A percentile compares a stretch with the other conserved stretches of the same genome.
Conservation (phyloP, 2,113 vertebrate species). For the Serinus canaria region DNA sequence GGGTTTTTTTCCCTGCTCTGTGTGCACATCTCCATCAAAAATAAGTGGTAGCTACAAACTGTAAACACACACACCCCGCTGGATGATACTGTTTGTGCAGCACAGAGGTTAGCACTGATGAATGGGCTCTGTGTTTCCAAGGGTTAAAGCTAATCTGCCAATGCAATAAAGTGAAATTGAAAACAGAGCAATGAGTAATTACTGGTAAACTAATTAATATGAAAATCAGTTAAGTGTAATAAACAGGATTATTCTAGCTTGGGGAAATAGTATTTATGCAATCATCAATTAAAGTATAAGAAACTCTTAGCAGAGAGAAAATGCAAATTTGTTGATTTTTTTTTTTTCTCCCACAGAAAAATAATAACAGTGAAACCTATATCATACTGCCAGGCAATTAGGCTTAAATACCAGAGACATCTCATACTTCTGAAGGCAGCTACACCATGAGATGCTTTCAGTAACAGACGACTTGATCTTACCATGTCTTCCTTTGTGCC, state of each 20-base stretch:
- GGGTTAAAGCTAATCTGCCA: slow-evolving; percentile 41
- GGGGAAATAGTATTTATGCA: slow-evolving; percentile 26
- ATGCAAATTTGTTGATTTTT: background rate
- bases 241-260: slow-evolving; percentile 47
- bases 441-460: background rate
- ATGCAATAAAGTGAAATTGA: slow-evolving; percentile 41
- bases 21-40: background rate
- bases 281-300: slow-evolving; percentile 19
- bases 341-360: background rate
- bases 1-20: background rate
- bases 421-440: background rate
- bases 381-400: background rate
- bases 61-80: background rate
- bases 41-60: background rate
- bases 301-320: background rate
- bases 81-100: background rate
- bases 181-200: slow-evolving; percentile 30
- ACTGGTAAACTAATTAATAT: slow-evolving; percentile 61
- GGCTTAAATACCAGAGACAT: background rate
- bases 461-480: slow-evolving; percentile 46
- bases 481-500: slow-evolving; percentile 93
- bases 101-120: background rate
- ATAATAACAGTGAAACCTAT: background rate
- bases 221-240: slow-evolving; percentile 57
- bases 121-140: slow-evolving; percentile 1